Evolutionary conservation across 2,888 invertebrate genomes (phyloP).

Genomic region (Dasypogon diadema): DNA sequence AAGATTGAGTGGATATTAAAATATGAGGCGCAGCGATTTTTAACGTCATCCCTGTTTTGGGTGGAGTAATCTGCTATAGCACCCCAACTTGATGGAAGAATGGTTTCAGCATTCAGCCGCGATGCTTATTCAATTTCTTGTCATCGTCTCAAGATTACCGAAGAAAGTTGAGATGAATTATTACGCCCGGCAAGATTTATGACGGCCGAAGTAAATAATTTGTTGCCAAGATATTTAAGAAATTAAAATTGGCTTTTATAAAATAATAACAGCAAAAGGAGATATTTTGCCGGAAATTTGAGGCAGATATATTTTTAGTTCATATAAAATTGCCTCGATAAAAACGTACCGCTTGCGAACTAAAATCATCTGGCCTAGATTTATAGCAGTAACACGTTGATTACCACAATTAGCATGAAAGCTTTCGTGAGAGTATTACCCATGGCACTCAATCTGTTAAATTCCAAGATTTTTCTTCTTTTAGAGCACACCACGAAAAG

Average conservation of each 20-base stretch:
- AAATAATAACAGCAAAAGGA: no score
- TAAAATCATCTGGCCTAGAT: no score
- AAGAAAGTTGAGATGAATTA: constrained; percentile 48
- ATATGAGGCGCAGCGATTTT: constrained; percentile 48
- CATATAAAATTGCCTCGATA: no score
- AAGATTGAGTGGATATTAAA: constrained; percentile 42
- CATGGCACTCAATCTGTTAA: no score
- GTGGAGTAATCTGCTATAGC: neutral
- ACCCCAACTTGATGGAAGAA: neutral
- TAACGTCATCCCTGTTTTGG: constrained; percentile 31
- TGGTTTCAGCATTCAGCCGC: neutral
- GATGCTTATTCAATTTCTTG: constrained; percentile 48
- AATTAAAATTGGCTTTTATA: constrained; percentile 27
- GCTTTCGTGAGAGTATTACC: no score
- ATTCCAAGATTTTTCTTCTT: no score
- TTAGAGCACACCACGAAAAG: no score
- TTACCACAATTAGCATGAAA: no score
- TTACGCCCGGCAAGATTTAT: constrained; percentile 44
- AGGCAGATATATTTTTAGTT: no score
- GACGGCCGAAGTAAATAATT: constrained; percentile 45
- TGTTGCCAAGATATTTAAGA: constrained; percentile 3
- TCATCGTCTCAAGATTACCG: constrained; percentile 39
- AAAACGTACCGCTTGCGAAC: no score
- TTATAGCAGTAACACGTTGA: no score
- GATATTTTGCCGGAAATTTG: no score